A percentile compares a stretch with the other conserved stretches of the same genome.
Evolutionary conservation across 1,140 invertebrate species (phyloP).

Genomic region (Brachionus angularis): DNA sequence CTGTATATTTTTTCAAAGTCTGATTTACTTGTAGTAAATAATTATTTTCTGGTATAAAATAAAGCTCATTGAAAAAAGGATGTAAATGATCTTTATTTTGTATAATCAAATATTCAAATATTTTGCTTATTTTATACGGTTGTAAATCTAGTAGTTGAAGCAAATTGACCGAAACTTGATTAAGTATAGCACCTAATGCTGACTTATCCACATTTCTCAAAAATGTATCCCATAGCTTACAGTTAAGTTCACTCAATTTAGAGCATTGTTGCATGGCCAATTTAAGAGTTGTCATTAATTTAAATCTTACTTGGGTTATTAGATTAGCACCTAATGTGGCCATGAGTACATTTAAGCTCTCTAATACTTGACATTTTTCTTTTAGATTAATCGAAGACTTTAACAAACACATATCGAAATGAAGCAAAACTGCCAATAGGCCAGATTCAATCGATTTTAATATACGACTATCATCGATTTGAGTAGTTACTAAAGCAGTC

Average conservation of each 20-base stretch:
- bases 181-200: conserved; percentile 17
- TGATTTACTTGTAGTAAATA: conserved; percentile 17
- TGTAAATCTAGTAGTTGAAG: conserved; percentile 27
- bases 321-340: neutral
- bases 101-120: conserved; percentile 40
- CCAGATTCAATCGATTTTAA: conserved; percentile 37
- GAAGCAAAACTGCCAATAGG: conserved; percentile 16
- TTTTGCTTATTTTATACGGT: conserved; percentile 43
- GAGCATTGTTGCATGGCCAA: conserved; percentile 36
- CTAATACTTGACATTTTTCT: conserved; percentile 40
- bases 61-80: conserved; percentile 31
- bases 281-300: conserved; percentile 32
- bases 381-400: conserved; percentile 40
- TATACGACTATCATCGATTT: conserved; percentile 15
- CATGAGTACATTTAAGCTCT: conserved; percentile 39
- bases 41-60: conserved; percentile 38
- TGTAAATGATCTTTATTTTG: conserved; percentile 37
- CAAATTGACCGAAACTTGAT: conserved; percentile 28
- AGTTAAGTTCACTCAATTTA: conserved; percentile 37
- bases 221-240: conserved; percentile 42
- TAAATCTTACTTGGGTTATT: conserved; percentile 33
- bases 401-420: conserved; percentile 43
- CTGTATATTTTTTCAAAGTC: conserved; percentile 34
- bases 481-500: neutral
- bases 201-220: conserved; percentile 36